Evolutionary conservation across 2,888 invertebrate genomes (phyloP).

Genomic region (Morpho achilles): DNA sequence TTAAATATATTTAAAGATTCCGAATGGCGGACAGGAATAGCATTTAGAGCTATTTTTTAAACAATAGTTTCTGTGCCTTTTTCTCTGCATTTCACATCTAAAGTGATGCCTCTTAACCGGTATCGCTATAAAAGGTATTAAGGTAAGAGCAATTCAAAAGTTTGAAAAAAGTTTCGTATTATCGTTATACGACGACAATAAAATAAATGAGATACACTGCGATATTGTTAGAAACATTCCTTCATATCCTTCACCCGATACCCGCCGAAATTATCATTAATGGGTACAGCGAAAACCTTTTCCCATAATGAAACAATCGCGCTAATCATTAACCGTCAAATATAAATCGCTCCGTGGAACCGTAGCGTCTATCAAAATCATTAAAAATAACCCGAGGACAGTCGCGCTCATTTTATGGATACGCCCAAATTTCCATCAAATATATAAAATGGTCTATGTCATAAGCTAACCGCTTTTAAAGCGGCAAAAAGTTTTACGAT

Average conservation of each 20-base stretch:
- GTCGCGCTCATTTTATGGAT: slow-evolving; percentile 65
- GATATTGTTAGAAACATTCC: neutral
- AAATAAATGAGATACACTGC: too few relatives aligned
- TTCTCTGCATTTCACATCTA: too few relatives aligned
- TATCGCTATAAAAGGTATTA: too few relatives aligned
- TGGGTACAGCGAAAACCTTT: slow-evolving; percentile 32
- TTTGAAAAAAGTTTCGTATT: too few relatives aligned
- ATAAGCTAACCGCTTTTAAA: slow-evolving; percentile 26
- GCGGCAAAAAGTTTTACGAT: too few relatives aligned
- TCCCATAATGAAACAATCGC: slow-evolving; percentile 36
- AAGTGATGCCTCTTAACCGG: too few relatives aligned
- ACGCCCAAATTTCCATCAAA: slow-evolving; percentile 75
- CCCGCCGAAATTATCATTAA: slow-evolving; percentile 7
- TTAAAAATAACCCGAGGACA: slow-evolving; percentile 61
- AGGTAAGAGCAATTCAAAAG: too few relatives aligned
- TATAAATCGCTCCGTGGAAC: slow-evolving; percentile 25
- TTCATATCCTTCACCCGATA: slow-evolving; percentile 3
- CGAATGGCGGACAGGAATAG: too few relatives aligned
- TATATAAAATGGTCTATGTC: slow-evolving; percentile 39
- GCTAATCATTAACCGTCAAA: slow-evolving; percentile 20
- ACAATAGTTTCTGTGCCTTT: too few relatives aligned
- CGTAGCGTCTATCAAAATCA: slow-evolving; percentile 26
- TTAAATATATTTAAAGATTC: too few relatives aligned
- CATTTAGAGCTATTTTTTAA: too few relatives aligned
- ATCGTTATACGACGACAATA: too few relatives aligned